Base-by-base conservation (phyloP, 1,140 invertebrate species). In the Eumaeus atala region DNA sequence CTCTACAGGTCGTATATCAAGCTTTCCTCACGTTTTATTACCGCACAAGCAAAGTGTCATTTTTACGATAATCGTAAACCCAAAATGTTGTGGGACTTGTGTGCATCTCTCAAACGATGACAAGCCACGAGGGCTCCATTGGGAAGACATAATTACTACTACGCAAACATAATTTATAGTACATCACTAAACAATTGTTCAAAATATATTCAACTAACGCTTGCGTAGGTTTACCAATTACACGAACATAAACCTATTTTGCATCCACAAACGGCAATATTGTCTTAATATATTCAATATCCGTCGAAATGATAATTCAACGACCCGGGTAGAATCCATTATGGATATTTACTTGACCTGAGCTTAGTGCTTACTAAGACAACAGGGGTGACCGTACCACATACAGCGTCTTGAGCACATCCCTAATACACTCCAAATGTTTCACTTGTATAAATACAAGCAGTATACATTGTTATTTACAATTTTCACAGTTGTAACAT, bases 261-360 rank as follows among this genome's bases (percentile, higher is more conserved):
- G 67, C 76, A 82, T 83, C 70, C 58, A 61, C 62, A 52, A 71
- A 64, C 51, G 61, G 77, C 72, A 77, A 79, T 86, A 81, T 80
- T 78, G 75, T 63, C 74, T 70, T 84, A 87, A 84, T 84, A 76
- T 87, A 87, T 87, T 84, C 83, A 84, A 87, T 87, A 84, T 87
- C 79, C 79, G 83, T 67, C 56, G 65, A 78, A 69, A 84, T 83
- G 81, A 84, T 87, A 87, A 87, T 84, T 84, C 70, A 82, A 65
- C 59, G 75, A 64, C 61, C 66, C 65, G 74, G 74, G 70, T 65
- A 71, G 81, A 86, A 86, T 84, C 81, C 84, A 87, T 87, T 84
- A 87, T 75, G 76, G 74, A 70, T 87, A 80, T 87, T 84, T 84
- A 80, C 79, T 83, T 87, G 81, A 84, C 81, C 83, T 83, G 71